Percentiles rank a stretch among this genome's conserved stretches.
Conservation (phyloP, 2,113 vertebrate species). For the Neolamprologus brichardi region DNA sequence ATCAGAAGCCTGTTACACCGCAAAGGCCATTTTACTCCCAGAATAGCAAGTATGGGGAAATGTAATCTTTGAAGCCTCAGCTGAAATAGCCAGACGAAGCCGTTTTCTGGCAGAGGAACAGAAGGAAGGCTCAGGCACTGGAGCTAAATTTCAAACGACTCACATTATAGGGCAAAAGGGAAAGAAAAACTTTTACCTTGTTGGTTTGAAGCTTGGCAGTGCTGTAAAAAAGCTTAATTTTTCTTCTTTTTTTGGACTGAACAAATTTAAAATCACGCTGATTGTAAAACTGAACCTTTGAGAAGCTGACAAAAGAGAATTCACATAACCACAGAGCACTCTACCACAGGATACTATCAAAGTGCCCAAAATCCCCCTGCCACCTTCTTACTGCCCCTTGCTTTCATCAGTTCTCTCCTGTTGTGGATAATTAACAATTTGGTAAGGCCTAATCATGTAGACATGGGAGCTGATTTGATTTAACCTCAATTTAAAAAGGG, state of each 20-base stretch:
- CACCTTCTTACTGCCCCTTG: not conserved
- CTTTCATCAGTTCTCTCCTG: slow-evolving; percentile 1
- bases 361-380: not conserved
- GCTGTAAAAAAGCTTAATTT: not conserved
- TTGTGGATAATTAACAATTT: slow-evolving; percentile 53
- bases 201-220: not conserved
- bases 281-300: not conserved
- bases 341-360: not conserved
- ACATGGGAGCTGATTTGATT: slow-evolving; percentile 53
- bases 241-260: not conserved
- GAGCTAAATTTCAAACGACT: slow-evolving; percentile 24
- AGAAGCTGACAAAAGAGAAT: not conserved
- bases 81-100: slow-evolving; percentile 43
- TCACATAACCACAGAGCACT: not conserved
- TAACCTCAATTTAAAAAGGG: slow-evolving; percentile 49
- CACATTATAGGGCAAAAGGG: not conserved
- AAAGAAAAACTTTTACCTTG: not conserved
- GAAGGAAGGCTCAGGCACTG: not conserved
- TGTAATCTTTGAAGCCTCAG: slow-evolving; percentile 47
- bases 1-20: slow-evolving; percentile 40
- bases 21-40: slow-evolving; percentile 53
- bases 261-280: not conserved
- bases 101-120: slow-evolving; percentile 22
- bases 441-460: slow-evolving; percentile 44
- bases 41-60: slow-evolving; percentile 55